phyloP scores from a whole-genome alignment of 2,888 invertebrate species.

The Gortyna flavago region DNA sequence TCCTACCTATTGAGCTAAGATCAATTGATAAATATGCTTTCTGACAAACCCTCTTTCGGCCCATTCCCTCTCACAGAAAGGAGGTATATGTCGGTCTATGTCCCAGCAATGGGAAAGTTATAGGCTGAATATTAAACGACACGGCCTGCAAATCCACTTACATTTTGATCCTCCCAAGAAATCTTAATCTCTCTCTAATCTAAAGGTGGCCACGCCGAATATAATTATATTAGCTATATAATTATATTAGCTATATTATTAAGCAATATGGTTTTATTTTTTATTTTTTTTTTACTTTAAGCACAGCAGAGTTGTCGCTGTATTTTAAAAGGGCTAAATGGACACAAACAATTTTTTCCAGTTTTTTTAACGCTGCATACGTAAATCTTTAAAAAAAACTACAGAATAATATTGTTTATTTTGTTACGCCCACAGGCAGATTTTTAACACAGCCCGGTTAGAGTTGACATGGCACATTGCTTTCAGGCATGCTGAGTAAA shows the following conservation, averaged over 20 bases:
- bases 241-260: neutral
- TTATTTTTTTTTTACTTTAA: no score
- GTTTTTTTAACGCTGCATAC: neutral
- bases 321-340: neutral
- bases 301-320: no score
- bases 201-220: neutral
- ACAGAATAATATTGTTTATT: neutral
- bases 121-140: neutral
- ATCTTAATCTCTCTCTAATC: neutral
- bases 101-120: neutral
- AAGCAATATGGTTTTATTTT: no score
- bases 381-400: neutral
- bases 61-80: neutral
- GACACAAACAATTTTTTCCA: neutral
- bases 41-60: neutral
- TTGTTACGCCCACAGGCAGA: neutral
- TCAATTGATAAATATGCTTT: neutral
- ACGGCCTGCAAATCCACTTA: neutral
- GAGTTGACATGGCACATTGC: constrained; percentile 6
- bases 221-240: neutral
- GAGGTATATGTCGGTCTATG: no score
- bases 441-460: neutral
- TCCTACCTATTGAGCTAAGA: neutral
- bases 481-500: constrained; percentile 2
- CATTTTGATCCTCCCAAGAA: neutral